Evolutionary conservation across 2,888 invertebrate genomes (phyloP), one percentile per base, ranked within the genome.

Genomic region (Microctonus brassicae): DNA sequence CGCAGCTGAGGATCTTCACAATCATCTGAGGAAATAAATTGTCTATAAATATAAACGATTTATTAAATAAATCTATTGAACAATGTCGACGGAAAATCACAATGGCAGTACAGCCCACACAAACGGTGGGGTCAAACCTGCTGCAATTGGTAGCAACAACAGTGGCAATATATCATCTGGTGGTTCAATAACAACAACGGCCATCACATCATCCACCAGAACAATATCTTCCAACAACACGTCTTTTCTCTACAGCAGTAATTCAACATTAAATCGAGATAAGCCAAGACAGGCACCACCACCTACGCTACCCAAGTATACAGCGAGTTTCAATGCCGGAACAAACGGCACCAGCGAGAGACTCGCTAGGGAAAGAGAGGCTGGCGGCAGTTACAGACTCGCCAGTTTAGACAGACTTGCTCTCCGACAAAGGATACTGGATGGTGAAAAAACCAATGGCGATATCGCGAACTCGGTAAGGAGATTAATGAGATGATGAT

Each of bases 341-440:
- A 92, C 91, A 78, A 91, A 91, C 69, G 86, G 89, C 69, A 88
- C 81, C 24, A 73, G 76, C 60, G 90, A 90, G 68, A 87, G 91
- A 58, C 88, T 93, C 73, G 92, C 91, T 80, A 90, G 93, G 73
- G 93, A 93, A 77, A 89, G 90, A 77, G 93, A 94, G 83, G 91
- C 92, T 79, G 93, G 94, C 78, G 93, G 94, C 81, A 94, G 94
- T 69, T 95, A 95, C 88, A 88, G 90, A 76, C 90, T 95, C 80
- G 94, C 95, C 69, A 95, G 95, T 86, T 91, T 95, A 76, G 95
- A 95, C 88, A 91, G 95, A 85, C 90, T 95, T 83, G 95, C 95
- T 60, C 91, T 94, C 79, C 90, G 95, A 73, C 95, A 95, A 88
- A 92, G 95, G 84, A 92, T 95, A 82, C 93, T 94, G 84, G 95